Evolutionary conservation across 2,888 invertebrate species (phyloP), one percentile per base, ranked within the genome.

Genomic region (Alviniconcha strummeri): DNA sequence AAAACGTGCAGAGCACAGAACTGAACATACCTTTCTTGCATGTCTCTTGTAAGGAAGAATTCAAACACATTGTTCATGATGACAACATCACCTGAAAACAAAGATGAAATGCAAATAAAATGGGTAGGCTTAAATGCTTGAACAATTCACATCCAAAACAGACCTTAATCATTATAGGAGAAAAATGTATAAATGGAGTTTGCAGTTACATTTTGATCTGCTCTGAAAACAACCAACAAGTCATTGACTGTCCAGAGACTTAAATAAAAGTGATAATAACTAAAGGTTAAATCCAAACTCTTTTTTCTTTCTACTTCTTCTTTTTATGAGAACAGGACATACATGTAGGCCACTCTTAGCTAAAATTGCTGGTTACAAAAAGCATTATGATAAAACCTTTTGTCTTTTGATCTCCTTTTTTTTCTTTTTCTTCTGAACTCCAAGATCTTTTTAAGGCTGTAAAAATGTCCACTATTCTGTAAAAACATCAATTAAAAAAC

Each of bases 61-160:
- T 96, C 96, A 90, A 96, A 95, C 4, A 96, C 95, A 93, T 96
- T 96, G 88, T 96, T 95, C 83, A 96, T 93, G 56, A 96, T 93
- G 81, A 96, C 94, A 0, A 95, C 94, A 92, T 96, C 95, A 17
- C 96, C 95, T 84, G 92, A 92, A 84, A 89, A 76, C 82, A 9
- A 76, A 76, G n/a, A 74, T 0, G 67, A 86, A 84, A 57, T 52
- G 83, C 13, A 81, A 36, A 60, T 56, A 56, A 69, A 17, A 69
- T 15, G 6, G 9, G 69, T 69, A 17, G 69, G n/a, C 6, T 7
- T 17, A 69, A 64, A 15, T 64, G 64, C 9, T 13, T 64, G 15
- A 9, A 64, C 64, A 64, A 64, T 64, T 9, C 64, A 64, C 15
- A 15, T 4, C 64, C 64, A 64, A 64, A 64, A 64, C 36, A 64